phyloP scores from a whole-genome alignment of 1,140 invertebrate genomes.

The Octopus bimaculoides region DNA sequence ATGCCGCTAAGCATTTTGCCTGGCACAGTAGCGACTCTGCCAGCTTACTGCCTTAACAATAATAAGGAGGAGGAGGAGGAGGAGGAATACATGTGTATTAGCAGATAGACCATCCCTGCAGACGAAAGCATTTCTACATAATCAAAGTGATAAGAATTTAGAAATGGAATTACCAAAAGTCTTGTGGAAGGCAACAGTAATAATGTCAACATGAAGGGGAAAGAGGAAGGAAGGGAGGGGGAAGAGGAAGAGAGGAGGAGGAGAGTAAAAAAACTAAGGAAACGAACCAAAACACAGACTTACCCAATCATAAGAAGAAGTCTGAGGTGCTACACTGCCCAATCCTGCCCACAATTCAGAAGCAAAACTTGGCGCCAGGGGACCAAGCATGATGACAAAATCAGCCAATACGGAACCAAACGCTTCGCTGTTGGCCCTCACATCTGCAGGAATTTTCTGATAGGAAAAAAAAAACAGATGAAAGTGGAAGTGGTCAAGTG shows the following conservation, averaged over 20 bases:
- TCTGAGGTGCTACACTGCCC: slow-evolving; percentile 48
- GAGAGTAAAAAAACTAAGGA: slow-evolving; percentile 10
- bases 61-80: no score
- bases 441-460: slow-evolving; percentile 57
- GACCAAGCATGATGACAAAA: slow-evolving; percentile 81
- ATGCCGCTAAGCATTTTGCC: no score
- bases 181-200: no score
- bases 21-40: no score
- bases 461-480: slow-evolving; percentile 16
- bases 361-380: slow-evolving; percentile 84
- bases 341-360: slow-evolving; percentile 86
- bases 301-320: slow-evolving; percentile 29
- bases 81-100: no score
- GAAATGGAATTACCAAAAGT: no score
- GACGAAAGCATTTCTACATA: no score
- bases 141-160: no score
- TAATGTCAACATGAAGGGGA: no score
- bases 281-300: slow-evolving; percentile 16
- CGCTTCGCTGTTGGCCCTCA: slow-evolving; percentile 61
- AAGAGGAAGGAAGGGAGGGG: background rate
- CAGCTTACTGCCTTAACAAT: no score
- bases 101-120: no score
- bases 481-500: no score
- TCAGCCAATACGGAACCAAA: slow-evolving; percentile 75
- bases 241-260: background rate